phyloP scores from a whole-genome alignment of 2,888 invertebrate genomes.

The Mesochorus sp. region DNA sequence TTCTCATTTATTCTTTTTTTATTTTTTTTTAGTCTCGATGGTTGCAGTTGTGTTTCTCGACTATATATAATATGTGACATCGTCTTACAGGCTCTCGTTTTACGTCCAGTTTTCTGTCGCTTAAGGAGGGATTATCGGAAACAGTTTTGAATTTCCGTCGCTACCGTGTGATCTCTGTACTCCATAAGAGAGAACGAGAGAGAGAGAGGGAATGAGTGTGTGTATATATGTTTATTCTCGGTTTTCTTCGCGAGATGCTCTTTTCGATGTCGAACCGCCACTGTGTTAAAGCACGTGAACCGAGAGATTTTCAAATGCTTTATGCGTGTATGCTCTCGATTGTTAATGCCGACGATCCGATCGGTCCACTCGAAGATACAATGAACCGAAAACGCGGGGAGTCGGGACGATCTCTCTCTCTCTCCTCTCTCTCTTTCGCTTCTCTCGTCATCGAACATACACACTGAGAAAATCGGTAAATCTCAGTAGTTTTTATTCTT shows the following conservation, averaged over 20 bases:
- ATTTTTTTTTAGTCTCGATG: not conserved
- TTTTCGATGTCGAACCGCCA: slow-evolving; percentile 69
- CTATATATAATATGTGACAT: not conserved
- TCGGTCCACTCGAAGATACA: slow-evolving; percentile 60
- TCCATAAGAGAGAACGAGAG: no score
- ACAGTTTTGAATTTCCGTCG: slow-evolving; percentile 68
- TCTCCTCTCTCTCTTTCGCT: not conserved
- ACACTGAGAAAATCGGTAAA: slow-evolving; percentile 36
- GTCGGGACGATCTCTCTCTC: slow-evolving; percentile 35
- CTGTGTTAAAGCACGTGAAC: slow-evolving; percentile 64
- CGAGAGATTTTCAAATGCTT: slow-evolving; percentile 40
- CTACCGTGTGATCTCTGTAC: slow-evolving; percentile 37
- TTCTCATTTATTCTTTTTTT: slow-evolving; percentile 16
- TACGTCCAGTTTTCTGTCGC: slow-evolving; percentile 47
- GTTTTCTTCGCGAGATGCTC: slow-evolving; percentile 68
- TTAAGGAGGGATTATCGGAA: slow-evolving; percentile 72
- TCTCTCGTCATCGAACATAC: slow-evolving; percentile 41
- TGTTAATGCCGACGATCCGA: slow-evolving; percentile 54
- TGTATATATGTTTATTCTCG: slow-evolving; percentile 55
- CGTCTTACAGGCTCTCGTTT: slow-evolving; percentile 60
- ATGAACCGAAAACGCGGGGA: slow-evolving; percentile 58
- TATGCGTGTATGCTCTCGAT: slow-evolving; percentile 35
- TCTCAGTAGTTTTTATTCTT: slow-evolving; percentile 41
- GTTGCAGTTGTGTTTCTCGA: not conserved
- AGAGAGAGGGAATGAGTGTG: no score